phyloP scores from a whole-genome alignment of 2,797 vertebrate genomes.

The Chanos chanos region DNA sequence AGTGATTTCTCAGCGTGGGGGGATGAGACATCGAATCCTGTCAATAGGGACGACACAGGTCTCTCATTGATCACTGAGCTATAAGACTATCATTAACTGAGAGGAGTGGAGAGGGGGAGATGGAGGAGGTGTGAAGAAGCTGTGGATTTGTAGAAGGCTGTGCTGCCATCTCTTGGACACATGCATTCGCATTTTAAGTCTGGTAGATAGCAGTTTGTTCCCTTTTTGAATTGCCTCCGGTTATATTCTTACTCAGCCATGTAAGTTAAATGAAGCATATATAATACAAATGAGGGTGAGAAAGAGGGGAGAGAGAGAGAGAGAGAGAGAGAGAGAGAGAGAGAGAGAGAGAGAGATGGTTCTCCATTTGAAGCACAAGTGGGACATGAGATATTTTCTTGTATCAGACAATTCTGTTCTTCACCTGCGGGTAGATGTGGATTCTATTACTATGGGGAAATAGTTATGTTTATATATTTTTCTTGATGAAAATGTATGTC shows the following conservation, averaged over 20 bases:
- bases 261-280: conserved; percentile 73
- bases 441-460: too few relatives aligned
- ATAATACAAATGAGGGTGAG: conserved; percentile 64
- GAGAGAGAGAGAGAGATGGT: conserved; percentile 5
- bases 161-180: conserved; percentile 58
- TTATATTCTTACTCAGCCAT: conserved; percentile 68
- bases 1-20: too few relatives aligned
- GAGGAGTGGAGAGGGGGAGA: conserved; percentile 9
- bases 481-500: too few relatives aligned
- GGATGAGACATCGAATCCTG: too few relatives aligned
- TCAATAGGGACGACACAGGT: neutral
- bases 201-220: conserved; percentile 49
- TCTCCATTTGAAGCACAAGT: conserved; percentile 55
- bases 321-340: neutral
- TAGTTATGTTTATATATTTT: too few relatives aligned
- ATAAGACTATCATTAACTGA: conserved; percentile 7
- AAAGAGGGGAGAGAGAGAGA: neutral
- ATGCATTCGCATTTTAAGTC: conserved; percentile 48
- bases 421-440: too few relatives aligned
- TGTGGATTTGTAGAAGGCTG: conserved; percentile 41
- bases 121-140: conserved; percentile 35
- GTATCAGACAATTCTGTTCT: too few relatives aligned
- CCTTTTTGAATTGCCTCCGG: conserved; percentile 57
- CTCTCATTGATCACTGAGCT: neutral
- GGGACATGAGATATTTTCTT: conserved; percentile 59